A percentile compares a stretch with the other conserved stretches of the same genome.
Conservation (phyloP, 2,797 vertebrate species). For the Menidia menidia region DNA sequence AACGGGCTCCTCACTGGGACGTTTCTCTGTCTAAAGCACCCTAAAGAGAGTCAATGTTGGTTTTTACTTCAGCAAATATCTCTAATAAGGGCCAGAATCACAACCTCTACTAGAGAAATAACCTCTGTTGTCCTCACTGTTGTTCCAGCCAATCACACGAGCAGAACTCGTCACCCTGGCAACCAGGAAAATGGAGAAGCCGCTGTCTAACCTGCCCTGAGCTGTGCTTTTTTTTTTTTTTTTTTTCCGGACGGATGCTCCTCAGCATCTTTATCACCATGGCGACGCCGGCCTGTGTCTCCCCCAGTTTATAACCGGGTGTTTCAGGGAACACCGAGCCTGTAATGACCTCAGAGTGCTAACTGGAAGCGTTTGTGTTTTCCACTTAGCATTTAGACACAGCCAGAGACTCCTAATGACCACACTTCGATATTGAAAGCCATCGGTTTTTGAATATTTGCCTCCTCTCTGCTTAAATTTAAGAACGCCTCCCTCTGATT, state of each 20-base stretch:
- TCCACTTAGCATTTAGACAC: neutral
- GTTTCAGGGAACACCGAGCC: neutral
- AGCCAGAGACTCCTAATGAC: neutral
- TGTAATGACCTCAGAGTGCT: neutral
- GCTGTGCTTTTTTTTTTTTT: neutral
- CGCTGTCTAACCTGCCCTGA: neutral
- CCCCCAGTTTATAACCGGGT: no score
- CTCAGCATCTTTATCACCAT: no score
- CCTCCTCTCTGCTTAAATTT: neutral
- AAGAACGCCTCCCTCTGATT: neutral
- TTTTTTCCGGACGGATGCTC: no score
- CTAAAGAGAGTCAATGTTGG: no score
- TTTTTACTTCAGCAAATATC: no score
- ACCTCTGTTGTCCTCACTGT: neutral
- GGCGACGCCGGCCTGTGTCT: no score
- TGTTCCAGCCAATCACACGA: neutral
- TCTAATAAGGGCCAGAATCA: neutral
- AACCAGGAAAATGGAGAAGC: neutral
- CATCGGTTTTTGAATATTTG: neutral
- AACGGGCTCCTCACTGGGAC: neutral
- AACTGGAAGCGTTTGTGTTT: neutral
- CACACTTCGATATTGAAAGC: neutral
- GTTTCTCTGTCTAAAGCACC: no score
- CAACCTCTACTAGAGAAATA: neutral
- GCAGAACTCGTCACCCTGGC: neutral